Evolutionary conservation across 2,797 vertebrate genomes (phyloP).

Genomic region (Stomatorhinus walkeri): DNA sequence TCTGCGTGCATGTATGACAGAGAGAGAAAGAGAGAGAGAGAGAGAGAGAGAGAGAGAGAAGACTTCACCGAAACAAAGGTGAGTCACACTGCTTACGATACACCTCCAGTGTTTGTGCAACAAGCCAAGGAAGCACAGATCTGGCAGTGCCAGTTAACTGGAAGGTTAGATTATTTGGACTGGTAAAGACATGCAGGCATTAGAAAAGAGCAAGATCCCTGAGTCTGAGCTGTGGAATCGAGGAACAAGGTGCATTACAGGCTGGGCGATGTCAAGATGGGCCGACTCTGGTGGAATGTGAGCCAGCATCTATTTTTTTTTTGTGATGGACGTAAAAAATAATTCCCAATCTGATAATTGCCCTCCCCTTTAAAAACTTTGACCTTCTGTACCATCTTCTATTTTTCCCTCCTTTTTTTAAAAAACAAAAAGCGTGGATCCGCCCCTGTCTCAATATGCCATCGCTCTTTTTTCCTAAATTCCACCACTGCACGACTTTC

Average conservation of each 20-base stretch:
- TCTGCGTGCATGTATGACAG: neutral
- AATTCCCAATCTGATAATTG: neutral
- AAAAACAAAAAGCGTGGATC: constrained; percentile 16
- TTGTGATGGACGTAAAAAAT: neutral
- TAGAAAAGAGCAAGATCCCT: neutral
- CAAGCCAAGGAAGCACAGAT: neutral
- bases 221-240: neutral
- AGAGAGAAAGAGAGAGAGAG: neutral
- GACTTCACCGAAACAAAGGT: neutral
- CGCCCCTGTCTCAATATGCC: constrained; percentile 18
- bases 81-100: neutral
- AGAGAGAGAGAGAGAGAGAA: neutral
- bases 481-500: constrained; percentile 16
- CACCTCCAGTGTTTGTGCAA: neutral
- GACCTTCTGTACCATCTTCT: neutral
- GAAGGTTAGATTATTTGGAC: neutral
- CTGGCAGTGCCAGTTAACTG: neutral
- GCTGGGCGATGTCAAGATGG: neutral
- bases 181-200: neutral
- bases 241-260: neutral
- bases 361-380: neutral
- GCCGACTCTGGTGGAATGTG: neutral
- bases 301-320: neutral
- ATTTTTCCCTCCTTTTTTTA: neutral
- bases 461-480: constrained; percentile 9